Evolutionary conservation across 2,797 vertebrate genomes (phyloP).

Genomic region (Diceros bicornis): DNA sequence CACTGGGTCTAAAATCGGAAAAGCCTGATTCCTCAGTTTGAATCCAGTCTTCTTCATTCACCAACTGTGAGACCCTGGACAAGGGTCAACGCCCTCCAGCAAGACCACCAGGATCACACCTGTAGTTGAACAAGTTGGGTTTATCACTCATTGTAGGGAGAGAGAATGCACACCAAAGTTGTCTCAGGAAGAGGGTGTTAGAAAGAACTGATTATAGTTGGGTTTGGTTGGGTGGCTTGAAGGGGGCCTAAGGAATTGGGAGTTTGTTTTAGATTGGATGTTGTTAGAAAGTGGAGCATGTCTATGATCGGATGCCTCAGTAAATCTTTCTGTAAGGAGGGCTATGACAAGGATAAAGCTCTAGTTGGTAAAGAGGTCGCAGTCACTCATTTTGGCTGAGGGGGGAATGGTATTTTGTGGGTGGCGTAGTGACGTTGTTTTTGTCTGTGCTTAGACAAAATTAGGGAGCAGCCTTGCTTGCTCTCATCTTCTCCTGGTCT

Average conservation of each 20-base stretch:
- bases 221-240: too few relatives aligned
- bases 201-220: background rate
- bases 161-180: too few relatives aligned
- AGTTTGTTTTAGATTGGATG: background rate
- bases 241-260: accelerated
- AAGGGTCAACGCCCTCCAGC: background rate
- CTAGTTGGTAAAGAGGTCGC: background rate
- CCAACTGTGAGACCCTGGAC: background rate
- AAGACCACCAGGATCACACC: background rate
- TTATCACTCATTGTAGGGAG: background rate
- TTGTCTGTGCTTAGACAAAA: background rate
- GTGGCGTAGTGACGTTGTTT: background rate
- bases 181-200: background rate
- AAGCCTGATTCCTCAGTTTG: background rate
- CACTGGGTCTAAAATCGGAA: background rate
- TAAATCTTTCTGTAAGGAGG: background rate
- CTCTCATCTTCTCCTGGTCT: background rate
- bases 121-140: background rate
- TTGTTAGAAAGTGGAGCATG: background rate
- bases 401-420: background rate
- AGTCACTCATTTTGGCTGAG: background rate
- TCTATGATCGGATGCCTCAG: accelerated
- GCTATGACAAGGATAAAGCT: background rate
- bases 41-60: background rate
- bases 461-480: background rate